Evolutionary conservation across 2,888 invertebrate genomes (phyloP), one percentile per base, ranked within the genome.

Genomic region (Hypsopygia costalis): DNA sequence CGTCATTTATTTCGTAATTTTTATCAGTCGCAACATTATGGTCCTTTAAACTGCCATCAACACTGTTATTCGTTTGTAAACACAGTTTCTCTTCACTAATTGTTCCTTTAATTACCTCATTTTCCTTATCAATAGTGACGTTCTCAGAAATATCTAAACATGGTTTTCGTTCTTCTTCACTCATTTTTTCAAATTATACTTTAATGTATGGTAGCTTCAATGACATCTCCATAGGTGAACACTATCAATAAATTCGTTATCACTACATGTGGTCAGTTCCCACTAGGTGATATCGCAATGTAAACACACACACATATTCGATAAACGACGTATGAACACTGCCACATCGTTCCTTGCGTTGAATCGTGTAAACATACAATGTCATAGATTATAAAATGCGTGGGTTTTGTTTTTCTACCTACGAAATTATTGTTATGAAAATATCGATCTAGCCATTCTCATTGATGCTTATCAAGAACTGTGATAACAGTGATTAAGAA

Each of bases 101-200:
- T 44, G 16, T 16, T 16, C 3, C 16, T 3, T 16, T 4, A 16
- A 16, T 3, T 16, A 16, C 4, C 2, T 16, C 16, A 16, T 16
- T 16, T 16, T 4, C 16, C 16, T 16, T 16, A 16, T 16, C 42
- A 31, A 33, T 25, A n/a, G 43, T 40, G 44, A 10, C 49, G 51
- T 46, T 41, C 1, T 42, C 39, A 36, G 25, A 39, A 1, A n/a
- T 39, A n/a, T 44, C 44, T 28, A 69, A 53, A 56, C 65, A 68
- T 20, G 60, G 58, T 43, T 58, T 49, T 31, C 62, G 65, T 65
- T 74, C 70, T 25, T 77, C 79, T 34, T 74, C 77, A 47, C 61
- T 69, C 83, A 85, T 83, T 59, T 50, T 65, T 36, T 28, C 9
- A 16, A 16, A 16, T 46, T 27, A 48, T 43, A 48, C 34, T 40